Base-by-base conservation (phyloP, 2,113 vertebrate species). In the Thamnaconus septentrionalis region DNA sequence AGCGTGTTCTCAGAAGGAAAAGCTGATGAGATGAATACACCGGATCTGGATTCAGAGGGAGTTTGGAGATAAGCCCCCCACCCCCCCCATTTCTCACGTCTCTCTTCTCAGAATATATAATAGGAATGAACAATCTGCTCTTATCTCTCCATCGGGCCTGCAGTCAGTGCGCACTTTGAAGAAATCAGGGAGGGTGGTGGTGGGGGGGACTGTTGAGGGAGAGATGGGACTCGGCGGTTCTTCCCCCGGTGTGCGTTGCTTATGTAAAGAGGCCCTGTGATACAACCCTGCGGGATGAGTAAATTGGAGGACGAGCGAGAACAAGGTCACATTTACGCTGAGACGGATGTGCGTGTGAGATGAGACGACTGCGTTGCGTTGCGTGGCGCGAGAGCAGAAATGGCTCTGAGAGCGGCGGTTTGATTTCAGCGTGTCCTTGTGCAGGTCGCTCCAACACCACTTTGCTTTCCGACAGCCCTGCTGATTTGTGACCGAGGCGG, bases 251-350 rank as follows among this genome's bases (percentile, higher is more conserved):
- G 74, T 60, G 55, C 12, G 18, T 31, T 9, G 8, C 60, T 83
- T 81, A 66, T 70, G 62, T 69, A 73, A 85, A 86, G 57, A 78
- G 54, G 8, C 52, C 8, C 47, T 31, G 18, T 73, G 71, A 68
- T 72, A 51, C 66, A 73, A 82, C 61, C 56, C 12, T 6, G 7
- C 43, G 11, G 45, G 50, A 53, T 40, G 64, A 56, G 52, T 18
- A 59, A 39, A 8, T 5, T 65, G 41, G 77, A 74, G 66, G 55
- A 56, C 39, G 5, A 9, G 31, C 3, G 45, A 45, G 40, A 78
- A 60, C 1, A 0, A 57, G 69, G 64, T 49, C 43, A 68, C 8
- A 12, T 60, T 61, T 5, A 46, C 49, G 12, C 11, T 42, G 46
- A 53, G 7, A 18, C 53, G 47, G 51, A 44, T 18, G 41, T 40